Evolutionary conservation across 2,113 vertebrate species (phyloP), one percentile per base, ranked within the genome.

Genomic region (Corythaixoides concolor): DNA sequence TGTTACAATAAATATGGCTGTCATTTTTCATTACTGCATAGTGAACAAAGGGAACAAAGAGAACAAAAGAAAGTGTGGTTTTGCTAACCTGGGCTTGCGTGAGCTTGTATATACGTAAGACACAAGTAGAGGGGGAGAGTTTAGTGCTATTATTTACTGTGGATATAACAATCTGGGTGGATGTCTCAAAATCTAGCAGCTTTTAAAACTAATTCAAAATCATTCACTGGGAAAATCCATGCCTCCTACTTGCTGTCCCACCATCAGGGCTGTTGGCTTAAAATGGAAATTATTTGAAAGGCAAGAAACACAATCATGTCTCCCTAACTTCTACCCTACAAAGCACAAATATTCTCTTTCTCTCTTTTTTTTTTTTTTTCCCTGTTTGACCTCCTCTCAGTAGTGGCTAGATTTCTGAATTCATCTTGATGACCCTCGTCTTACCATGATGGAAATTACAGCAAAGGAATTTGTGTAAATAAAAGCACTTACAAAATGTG

Each of bases 11-110:
- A 97, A 93, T 90, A 97, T 94, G 91, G 93, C 95, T 96, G 96
- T 96, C 96, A 93, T 89, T 97, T 96, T 96, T 96, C 92, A 91
- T 96, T 95, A 92, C 85, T 68, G 91, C 94, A 24, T 2, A n/a
- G 84, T 53, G 96, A 97, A 97, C 96, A 97, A 97, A 96, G 96
- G 73, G 93, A 98, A 96, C 91, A 95, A 95, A 96, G 94, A 78
- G 96, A 97, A 97, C 96, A 94, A 96, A 95, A 96, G 95, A 10
- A 95, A 95, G 86, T 82, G 75, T 37, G 93, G 43, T 68, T 95
- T 91, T 87, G 66, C 79, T 82, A 96, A 96, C 93, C 93, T 89
- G 73, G 45, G 58, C 56, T 81, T 8, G 13, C n/a, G 0, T 30
- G 64, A 21, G 32, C 52, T 69, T 39, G 17, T 56, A 5, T 67